Evolutionary conservation across 2,113 vertebrate genomes (phyloP), one percentile per base, ranked within the genome.

Genomic region (Pseudorhombus dupliciocellatus): DNA sequence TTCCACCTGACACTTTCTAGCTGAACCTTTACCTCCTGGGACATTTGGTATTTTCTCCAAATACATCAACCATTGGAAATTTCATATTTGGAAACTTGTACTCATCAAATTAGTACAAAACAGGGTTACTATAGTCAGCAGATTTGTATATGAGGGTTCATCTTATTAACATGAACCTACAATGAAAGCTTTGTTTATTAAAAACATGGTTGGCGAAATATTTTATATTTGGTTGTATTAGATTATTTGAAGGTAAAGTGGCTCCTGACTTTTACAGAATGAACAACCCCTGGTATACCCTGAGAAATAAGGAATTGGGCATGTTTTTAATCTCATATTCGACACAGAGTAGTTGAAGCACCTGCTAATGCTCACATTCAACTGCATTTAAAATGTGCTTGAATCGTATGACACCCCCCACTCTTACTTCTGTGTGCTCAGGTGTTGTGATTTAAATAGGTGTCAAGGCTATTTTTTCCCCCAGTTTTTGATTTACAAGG

Each of bases 1-100:
- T 51, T 77, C 63, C 60, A 68, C 56, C 37, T 63, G 80, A 80
- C 69, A 40, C 54, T 71, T 66, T 24, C 12, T 37, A 31, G 12
- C 59, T 20, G 24, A 8, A 51, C 26, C 28, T 40, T 8, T 42
- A 14, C 40, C 50, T 51, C 10, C 42, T 61, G 34, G 31, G 46
- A 58, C 63, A 63, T 22, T 24, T 55, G 53, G 52, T 18, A 16
- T 53, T 50, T 61, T 2, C 56, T 57, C 25, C 1, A 48, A 66
- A 44, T 58, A 65, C 60, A 50, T n/a, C 18, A 7, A 64, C 42
- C 22, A 37, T 24, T 26, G 25, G 30, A 80, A 18, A 22, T 31
- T 53, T 42, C 11, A 48, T 37, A 11, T 48, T 16, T 30, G 5
- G 46, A 21, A n/a, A n/a, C n/a, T n/a, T n/a, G n/a, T n/a, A n/a